Conservation (phyloP, 2,113 vertebrate species). For the Ammodytes marinus region DNA sequence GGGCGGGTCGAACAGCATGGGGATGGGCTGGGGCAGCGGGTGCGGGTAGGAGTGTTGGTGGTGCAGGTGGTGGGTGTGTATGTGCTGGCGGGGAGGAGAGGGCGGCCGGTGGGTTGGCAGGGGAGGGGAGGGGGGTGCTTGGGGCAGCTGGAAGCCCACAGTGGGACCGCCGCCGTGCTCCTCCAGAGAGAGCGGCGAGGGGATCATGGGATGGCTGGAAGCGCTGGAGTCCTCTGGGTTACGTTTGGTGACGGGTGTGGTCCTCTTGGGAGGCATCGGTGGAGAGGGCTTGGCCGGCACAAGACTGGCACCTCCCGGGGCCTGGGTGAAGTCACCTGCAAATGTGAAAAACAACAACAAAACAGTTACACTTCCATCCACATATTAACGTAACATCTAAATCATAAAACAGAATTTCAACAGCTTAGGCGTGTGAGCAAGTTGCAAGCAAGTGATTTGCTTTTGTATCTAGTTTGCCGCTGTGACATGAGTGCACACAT, state of each 20-base stretch:
- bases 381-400: no score
- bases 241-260: conserved; percentile 87
- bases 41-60: conserved; percentile 62
- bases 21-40: conserved; percentile 83
- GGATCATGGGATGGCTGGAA: conserved; percentile 52
- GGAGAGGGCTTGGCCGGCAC: conserved; percentile 91
- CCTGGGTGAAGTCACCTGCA: conserved; percentile 91
- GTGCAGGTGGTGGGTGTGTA: conserved; percentile 86
- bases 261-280: conserved; percentile 94
- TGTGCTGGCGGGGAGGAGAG: conserved; percentile 81
- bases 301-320: conserved; percentile 82
- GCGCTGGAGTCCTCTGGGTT: conserved; percentile 71
- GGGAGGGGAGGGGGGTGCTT: conserved; percentile 80
- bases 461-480: conserved; percentile 33
- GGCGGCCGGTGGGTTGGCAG: conserved; percentile 87
- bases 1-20: conserved; percentile 79
- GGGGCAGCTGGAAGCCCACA: conserved; percentile 85
- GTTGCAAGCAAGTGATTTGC: conserved; percentile 3
- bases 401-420: background rate
- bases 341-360: conserved; percentile 30
- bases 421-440: conserved; percentile 8
- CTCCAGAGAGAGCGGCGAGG: conserved; percentile 81
- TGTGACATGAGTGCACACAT: conserved; percentile 63
- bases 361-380: background rate
- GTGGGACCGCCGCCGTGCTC: conserved; percentile 73